A percentile compares a stretch with the other conserved stretches of the same genome.
phyloP scores from a whole-genome alignment of 2,888 invertebrate species.

The Nephrotoma flavescens region DNA sequence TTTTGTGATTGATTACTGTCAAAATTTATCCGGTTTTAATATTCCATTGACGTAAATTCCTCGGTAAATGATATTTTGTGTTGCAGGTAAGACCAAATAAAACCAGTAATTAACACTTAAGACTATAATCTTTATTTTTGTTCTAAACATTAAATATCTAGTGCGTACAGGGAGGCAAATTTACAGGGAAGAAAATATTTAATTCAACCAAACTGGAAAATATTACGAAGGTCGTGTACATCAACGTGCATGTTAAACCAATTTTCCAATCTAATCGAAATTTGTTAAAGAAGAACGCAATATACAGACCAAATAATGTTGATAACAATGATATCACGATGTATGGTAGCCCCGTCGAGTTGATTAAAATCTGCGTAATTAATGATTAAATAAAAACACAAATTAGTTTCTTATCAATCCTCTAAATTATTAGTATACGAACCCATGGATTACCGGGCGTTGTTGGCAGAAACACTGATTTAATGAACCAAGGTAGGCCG shows the following conservation, averaged over 20 bases:
- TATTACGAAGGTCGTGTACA: conserved; percentile 50
- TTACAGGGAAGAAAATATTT: conserved; percentile 60
- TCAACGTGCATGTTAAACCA: conserved; percentile 47
- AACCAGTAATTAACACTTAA: background rate
- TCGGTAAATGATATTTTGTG: background rate
- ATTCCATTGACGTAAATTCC: background rate
- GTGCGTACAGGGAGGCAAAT: conserved; percentile 53
- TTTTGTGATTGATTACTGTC: background rate
- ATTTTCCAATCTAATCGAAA: conserved; percentile 57
- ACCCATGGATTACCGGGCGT: conserved; percentile 40
- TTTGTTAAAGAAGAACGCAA: conserved; percentile 47
- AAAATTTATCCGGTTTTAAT: background rate
- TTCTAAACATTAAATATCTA: conserved; percentile 14
- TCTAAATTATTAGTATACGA: conserved; percentile 10
- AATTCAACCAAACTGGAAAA: conserved; percentile 61
- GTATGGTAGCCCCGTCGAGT: conserved; percentile 61
- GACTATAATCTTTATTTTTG: background rate
- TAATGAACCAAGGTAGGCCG: conserved; percentile 65
- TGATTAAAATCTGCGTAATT: conserved; percentile 42
- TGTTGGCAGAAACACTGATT: conserved; percentile 45
- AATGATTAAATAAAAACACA: conserved; percentile 6
- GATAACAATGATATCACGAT: conserved; percentile 59
- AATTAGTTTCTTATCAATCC: conserved; percentile 3
- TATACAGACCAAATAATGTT: conserved; percentile 53
- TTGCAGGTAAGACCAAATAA: background rate